These are phyloP conservation scores for Dione juno DNA, from an alignment of 2,888 invertebrate genomes.

Conservation along the genomic window DNA sequence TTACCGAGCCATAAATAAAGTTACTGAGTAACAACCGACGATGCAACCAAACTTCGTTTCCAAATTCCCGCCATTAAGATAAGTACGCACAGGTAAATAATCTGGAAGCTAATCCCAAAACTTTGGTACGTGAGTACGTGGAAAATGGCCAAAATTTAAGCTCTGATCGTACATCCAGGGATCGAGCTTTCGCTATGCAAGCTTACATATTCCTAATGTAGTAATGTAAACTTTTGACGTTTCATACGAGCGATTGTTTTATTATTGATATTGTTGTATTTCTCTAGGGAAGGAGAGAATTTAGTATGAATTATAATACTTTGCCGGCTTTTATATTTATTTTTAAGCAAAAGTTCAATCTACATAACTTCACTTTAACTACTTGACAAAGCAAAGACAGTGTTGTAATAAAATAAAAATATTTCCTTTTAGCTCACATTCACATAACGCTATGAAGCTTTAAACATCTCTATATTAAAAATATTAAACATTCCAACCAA, in stretches of 20 bases:
- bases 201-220: conserved; percentile 19
- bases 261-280: neutral
- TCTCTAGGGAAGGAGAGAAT: neutral
- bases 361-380: too few relatives aligned
- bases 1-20: conserved; percentile 4
- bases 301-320: neutral
- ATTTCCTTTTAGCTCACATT: too few relatives aligned
- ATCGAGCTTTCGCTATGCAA: conserved; percentile 11
- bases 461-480: too few relatives aligned
- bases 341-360: too few relatives aligned
- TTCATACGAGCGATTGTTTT: conserved; percentile 1
- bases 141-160: conserved; percentile 28
- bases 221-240: neutral
- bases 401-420: too few relatives aligned
- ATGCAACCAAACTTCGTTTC: conserved; percentile 10
- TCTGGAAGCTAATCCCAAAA: conserved; percentile 28
- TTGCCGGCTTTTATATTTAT: too few relatives aligned
- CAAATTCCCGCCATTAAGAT: conserved; percentile 29
- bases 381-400: too few relatives aligned
- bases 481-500: too few relatives aligned
- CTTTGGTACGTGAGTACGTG: conserved; percentile 29
- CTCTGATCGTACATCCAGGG: conserved; percentile 22
- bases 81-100: conserved; percentile 34
- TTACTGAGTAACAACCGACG: conserved; percentile 12
- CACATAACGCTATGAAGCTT: too few relatives aligned